These are phyloP conservation scores for Melanophora roralis DNA, from an alignment of 2,888 invertebrate species.

Conservation along the genomic window DNA sequence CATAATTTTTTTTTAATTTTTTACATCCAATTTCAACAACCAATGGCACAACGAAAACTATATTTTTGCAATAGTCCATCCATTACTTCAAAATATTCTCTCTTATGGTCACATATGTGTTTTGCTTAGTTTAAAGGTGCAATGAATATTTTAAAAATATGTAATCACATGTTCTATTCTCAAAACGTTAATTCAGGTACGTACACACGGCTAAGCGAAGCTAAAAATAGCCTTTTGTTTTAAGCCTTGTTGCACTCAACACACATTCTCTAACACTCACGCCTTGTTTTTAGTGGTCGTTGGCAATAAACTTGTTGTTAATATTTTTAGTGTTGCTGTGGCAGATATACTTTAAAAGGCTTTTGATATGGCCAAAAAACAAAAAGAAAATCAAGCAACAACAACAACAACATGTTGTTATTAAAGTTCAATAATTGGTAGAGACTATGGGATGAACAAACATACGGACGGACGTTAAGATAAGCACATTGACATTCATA, in stretches of 20 bases:
- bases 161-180: constrained; percentile 46
- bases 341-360: constrained; percentile 33
- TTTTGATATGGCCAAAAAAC: constrained; percentile 7
- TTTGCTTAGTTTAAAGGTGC: neutral
- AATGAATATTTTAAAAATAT: constrained; percentile 38
- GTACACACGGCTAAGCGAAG: neutral
- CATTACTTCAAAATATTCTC: constrained; percentile 8
- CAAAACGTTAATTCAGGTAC: neutral
- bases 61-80: constrained; percentile 14
- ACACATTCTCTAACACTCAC: constrained; percentile 14
- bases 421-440: constrained; percentile 5
- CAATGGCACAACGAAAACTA: constrained; percentile 1
- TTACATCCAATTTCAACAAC: constrained; percentile 11
- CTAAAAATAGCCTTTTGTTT: constrained; percentile 37
- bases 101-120: constrained; percentile 31
- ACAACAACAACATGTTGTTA: neutral
- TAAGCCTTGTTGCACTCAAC: neutral
- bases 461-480: too few relatives aligned
- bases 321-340: constrained; percentile 12
- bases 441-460: neutral
- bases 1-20: neutral
- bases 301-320: constrained; percentile 6
- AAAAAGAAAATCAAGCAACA: neutral
- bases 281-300: constrained; percentile 12
- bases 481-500: neutral